A percentile compares a stretch with the other conserved stretches of the same genome.
phyloP scores from a whole-genome alignment of 1,140 invertebrate genomes.

The Listronotus oregonensis region DNA sequence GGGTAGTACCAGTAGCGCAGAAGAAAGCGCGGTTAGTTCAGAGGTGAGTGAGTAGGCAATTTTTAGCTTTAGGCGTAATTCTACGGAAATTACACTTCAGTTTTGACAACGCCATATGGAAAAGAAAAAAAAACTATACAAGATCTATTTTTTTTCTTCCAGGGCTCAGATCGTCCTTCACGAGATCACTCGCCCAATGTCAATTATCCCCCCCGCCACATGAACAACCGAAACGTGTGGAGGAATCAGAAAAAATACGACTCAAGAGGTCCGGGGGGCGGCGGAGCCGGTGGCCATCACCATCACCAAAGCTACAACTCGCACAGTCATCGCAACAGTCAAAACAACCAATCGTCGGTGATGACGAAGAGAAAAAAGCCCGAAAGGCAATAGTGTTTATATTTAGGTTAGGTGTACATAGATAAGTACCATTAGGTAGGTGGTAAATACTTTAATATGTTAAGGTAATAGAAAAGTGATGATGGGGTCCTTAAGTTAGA shows the following conservation, averaged over 20 bases:
- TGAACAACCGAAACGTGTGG: conserved; percentile 6
- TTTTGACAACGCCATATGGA: not conserved
- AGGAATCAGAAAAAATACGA: conserved; percentile 17
- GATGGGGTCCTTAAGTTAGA: too few species aligned
- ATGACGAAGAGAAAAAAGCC: conserved; percentile 43
- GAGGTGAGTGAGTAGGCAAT: conserved; percentile 46
- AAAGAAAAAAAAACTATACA: not conserved
- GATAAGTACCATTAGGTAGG: too few species aligned
- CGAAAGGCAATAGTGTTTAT: conserved; percentile 36
- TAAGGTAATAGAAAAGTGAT: too few species aligned
- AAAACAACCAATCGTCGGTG: conserved; percentile 2
- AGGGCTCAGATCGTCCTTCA: conserved; percentile 51
- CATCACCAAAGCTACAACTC: conserved; percentile 19
- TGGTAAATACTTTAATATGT: too few species aligned
- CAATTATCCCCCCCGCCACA: conserved; percentile 30
- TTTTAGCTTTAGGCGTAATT: not conserved
- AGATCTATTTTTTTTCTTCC: conserved; percentile 14
- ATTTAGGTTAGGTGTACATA: too few species aligned
- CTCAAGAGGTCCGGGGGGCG: not conserved
- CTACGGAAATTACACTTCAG: not conserved
- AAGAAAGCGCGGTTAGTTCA: conserved; percentile 51
- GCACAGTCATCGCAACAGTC: conserved; percentile 27
- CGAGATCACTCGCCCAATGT: conserved; percentile 51
- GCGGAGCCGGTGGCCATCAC: not conserved
- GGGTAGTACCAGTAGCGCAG: conserved; percentile 50